Base-by-base conservation (phyloP, 2,797 vertebrate species). In the Falco novaeseelandiae region DNA sequence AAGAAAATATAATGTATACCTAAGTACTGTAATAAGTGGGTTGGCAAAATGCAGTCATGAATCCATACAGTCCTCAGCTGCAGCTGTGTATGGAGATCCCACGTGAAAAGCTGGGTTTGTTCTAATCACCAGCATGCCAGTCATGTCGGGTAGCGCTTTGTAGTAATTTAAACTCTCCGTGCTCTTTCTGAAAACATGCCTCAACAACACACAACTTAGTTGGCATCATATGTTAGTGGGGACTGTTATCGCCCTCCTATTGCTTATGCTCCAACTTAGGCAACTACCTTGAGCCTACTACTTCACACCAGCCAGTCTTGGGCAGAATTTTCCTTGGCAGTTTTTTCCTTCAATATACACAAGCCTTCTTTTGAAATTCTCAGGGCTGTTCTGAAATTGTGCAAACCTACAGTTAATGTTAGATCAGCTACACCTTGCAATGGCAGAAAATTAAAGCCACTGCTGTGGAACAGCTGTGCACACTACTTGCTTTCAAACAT, bases 281-380 rank as follows among this genome's bases (percentile, higher is more conserved):
- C 34, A 54, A 30, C 32, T 19, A 76, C 44, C 70, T 73, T 34
- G 51, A 80, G 72, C 44, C 49, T 61, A 10, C 59, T 32, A 2
- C 61, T 77, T 90, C 51, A 52, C 34, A 29, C 5, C 20, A 48
- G 20, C 13, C 0, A 0, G 0, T 52, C 44, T 58, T 9, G 57
- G 40, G 34, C 32, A 72, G 74, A 44, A 36, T 83, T 95, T 83
- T 72, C 49, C 52, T 34, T 51, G 42, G 12, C 38, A 25, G 10
- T 30, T 71, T 83, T 69, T 67, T 40, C 32, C 38, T 94, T 74
- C n/a, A 19, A 4, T 26, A 22, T 26, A 29, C 34, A 21, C 1
- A 74, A 42, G 1, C 25, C 38, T 59, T 23, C 55, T 76, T 83
- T 54, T 62, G 63, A 70, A 71, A 49, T 63, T 40, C 49, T 66